Evolutionary conservation across 2,113 vertebrate genomes (phyloP), one percentile per base, ranked within the genome.

Genomic region (Perca schrenkii): DNA sequence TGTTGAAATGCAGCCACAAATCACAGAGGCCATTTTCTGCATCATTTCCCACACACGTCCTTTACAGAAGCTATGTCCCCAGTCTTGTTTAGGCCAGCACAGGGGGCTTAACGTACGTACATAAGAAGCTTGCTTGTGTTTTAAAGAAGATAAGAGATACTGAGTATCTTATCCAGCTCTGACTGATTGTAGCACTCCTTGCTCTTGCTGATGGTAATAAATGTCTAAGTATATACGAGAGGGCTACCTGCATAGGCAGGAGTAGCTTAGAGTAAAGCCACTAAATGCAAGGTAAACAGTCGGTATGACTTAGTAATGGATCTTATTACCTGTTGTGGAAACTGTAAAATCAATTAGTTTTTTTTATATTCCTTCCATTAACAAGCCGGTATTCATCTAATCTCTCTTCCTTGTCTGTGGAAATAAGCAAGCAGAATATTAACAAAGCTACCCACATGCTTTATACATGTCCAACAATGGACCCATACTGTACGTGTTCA

Each of bases 1-100:
- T 46, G 57, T 56, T 13, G 2, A 74, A 86, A 88, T 81, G 66
- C 40, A 14, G 76, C 82, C 75, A 82, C 77, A 84, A 75, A 80
- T 87, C 84, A 82, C 57, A 68, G 43, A 77, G 63, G 68, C 79
- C 84, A 82, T 91, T 91, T 84, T 79, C 78, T 80, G 72, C 79
- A 80, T 82, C 68, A 76, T 80, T 84, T 89, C 80, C 65, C 66
- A 34, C 58, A 60, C 47, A 84, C 47, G 15, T 88, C 75, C 52
- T 84, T 82, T 56, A 31, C 31, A 54, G 67, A 69, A 57, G 64
- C 78, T 65, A 22, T 6, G 11, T 72, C 14, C 61, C 65, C 22
- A n/a, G 14, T 73, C 43, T 76, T 82, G 71, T 83, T 85, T 77
- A 58, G 74, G 73, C 57, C 15, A 52, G n/a, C 54, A 49, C 40